phyloP scores from a whole-genome alignment of 2,797 vertebrate species.

The Eulemur mongoz region DNA sequence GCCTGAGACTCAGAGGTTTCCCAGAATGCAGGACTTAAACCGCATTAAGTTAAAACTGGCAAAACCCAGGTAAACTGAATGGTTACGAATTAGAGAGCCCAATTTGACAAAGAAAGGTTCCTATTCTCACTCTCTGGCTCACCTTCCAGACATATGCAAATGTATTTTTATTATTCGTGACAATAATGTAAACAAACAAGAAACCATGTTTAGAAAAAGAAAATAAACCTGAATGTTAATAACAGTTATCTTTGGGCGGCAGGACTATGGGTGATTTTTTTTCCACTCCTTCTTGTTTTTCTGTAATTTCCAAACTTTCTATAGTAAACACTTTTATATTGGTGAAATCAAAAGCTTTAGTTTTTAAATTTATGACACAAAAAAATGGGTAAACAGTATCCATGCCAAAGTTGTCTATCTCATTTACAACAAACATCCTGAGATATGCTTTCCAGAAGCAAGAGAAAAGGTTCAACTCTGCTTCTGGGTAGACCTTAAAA shows the following conservation, averaged over 20 bases:
- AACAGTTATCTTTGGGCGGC: neutral
- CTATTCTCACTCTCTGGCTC: neutral
- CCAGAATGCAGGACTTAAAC: neutral
- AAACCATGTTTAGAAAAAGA: slow-evolving; percentile 43
- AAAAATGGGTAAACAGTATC: neutral
- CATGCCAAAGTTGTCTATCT: neutral
- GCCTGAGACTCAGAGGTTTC: neutral
- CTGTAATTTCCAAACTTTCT: neutral
- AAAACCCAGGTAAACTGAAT: neutral
- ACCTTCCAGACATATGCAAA: neutral
- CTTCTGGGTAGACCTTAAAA: neutral
- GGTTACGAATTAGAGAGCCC: neutral
- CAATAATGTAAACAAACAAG: slow-evolving; percentile 25
- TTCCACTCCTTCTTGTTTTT: neutral
- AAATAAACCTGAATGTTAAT: neutral
- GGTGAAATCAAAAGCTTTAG: slow-evolving; percentile 20
- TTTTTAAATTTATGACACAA: neutral
- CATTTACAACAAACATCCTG: neutral
- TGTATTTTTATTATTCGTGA: neutral
- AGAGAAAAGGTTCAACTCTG: neutral
- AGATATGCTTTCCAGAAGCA: neutral
- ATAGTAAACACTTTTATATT: neutral
- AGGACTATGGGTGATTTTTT: neutral
- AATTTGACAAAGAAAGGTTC: neutral
- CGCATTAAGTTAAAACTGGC: neutral